Conservation (phyloP, 2,113 vertebrate species). For the Sylvilagus bachmani region DNA sequence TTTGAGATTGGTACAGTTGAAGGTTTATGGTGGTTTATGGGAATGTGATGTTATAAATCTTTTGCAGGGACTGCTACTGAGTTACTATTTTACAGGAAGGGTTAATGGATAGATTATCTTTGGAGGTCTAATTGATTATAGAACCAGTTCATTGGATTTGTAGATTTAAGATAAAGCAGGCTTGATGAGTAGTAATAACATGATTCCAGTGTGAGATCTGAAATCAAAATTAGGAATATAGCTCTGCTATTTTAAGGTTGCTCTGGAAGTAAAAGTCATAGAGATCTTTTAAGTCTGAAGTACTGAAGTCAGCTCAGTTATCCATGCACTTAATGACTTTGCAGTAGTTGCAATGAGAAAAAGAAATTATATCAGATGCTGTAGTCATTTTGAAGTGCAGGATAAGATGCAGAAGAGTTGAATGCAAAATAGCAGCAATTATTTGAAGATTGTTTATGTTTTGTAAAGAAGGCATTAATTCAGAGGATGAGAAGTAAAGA, state of each 20-base stretch:
- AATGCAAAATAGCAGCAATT: neutral
- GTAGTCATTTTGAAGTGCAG: slow-evolving; percentile 8
- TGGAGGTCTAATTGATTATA: slow-evolving; percentile 53
- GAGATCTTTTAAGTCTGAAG: neutral
- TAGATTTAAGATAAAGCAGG: slow-evolving; percentile 50
- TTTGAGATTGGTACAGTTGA: slow-evolving; percentile 40
- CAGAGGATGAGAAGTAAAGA: slow-evolving; percentile 50
- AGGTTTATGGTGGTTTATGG: slow-evolving; percentile 30
- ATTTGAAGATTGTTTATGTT: slow-evolving; percentile 38
- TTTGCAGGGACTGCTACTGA: slow-evolving; percentile 51
- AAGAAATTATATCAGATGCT: neutral
- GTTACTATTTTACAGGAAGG: slow-evolving; percentile 43
- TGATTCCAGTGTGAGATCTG: slow-evolving; percentile 52
- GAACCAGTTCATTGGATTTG: slow-evolving; percentile 55
- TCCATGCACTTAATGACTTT: slow-evolving; percentile 18
- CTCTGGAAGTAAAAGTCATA: slow-evolving; percentile 46
- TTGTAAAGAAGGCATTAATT: slow-evolving; percentile 57
- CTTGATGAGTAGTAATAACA: neutral
- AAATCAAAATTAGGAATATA: slow-evolving; percentile 7
- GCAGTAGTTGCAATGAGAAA: slow-evolving; percentile 14
- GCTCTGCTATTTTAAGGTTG: slow-evolving; percentile 35
- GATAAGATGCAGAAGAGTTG: neutral
- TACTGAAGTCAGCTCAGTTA: slow-evolving; percentile 24
- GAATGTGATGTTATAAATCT: slow-evolving; percentile 51
- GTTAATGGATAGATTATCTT: slow-evolving; percentile 54